Percentiles rank a stretch among this genome's conserved stretches.
These are phyloP conservation scores for Arbacia lixula DNA, from an alignment of 53 echinoderm and acorn worm species.

Conservation along the genomic window DNA sequence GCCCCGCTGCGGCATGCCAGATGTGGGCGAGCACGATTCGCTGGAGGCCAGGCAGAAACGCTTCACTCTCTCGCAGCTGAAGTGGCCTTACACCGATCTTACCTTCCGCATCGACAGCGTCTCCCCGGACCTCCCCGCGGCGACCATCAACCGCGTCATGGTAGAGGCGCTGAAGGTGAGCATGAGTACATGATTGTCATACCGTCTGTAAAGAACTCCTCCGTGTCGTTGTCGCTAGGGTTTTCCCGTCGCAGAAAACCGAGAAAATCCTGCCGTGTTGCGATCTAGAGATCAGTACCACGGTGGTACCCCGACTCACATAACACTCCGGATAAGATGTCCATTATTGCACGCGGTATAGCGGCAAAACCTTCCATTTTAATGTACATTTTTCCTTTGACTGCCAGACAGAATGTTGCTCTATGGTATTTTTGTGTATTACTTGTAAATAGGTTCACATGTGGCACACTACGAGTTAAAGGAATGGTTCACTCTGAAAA, in stretches of 20 bases:
- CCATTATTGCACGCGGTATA: no score
- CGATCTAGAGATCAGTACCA: no score
- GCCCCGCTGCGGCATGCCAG: constrained; percentile 90
- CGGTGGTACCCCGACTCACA: no score
- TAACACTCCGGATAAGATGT: no score
- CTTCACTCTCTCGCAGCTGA: constrained; percentile 48
- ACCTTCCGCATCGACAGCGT: constrained; percentile 73
- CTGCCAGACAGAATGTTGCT: no score
- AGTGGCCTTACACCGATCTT: constrained; percentile 69
- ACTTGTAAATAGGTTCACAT: no score
- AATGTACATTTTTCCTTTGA: no score
- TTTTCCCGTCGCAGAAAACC: neutral
- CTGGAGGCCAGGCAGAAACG: constrained; percentile 68
- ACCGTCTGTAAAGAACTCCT: neutral
- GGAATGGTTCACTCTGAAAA: no score
- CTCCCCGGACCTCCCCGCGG: constrained; percentile 67
- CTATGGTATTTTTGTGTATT: no score
- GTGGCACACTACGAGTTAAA: no score
- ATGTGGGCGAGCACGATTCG: constrained; percentile 56
- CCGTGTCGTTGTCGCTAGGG: neutral
- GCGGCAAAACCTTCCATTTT: no score
- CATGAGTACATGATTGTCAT: neutral
- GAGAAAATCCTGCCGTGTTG: no score
- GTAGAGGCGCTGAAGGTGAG: constrained; percentile 68
- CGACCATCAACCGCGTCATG: constrained; percentile 49